Evolutionary conservation across 2,797 vertebrate genomes (phyloP).

Genomic region (Dryobates pubescens): DNA sequence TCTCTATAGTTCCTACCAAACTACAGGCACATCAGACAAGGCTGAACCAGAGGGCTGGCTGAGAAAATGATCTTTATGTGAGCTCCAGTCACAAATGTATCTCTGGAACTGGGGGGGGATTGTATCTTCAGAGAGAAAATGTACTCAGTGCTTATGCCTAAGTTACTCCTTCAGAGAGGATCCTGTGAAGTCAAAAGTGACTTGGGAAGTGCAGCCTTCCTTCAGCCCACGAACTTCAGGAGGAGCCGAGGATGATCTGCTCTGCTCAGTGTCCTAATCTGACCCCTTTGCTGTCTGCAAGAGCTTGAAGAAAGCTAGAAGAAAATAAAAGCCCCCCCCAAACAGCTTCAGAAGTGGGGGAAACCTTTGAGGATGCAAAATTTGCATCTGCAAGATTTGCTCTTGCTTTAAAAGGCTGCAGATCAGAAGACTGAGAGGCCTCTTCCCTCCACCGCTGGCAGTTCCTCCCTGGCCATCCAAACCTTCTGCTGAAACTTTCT

Average conservation of each 20-base stretch:
- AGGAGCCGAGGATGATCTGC: neutral
- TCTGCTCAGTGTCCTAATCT: neutral
- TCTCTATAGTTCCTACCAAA: conserved; percentile 11
- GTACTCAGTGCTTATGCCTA: neutral
- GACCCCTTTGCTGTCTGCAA: neutral
- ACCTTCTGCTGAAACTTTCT: conserved; percentile 1
- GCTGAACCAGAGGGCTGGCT: neutral
- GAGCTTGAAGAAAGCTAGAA: neutral
- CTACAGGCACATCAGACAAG: neutral
- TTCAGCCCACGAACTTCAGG: neutral
- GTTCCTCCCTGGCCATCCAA: neutral
- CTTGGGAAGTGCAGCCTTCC: neutral
- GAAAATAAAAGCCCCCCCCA: neutral
- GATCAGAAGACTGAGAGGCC: neutral
- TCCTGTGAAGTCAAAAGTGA: neutral
- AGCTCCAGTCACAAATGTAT: neutral
- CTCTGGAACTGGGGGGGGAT: neutral
- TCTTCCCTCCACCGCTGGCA: neutral
- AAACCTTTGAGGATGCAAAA: neutral
- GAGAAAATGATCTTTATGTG: conserved; percentile 33
- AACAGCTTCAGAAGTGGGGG: neutral
- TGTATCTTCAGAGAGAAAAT: neutral
- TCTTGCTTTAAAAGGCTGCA: neutral
- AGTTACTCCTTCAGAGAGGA: neutral
- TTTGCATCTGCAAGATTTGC: neutral